A percentile compares a stretch with the other conserved stretches of the same genome.
Evolutionary conservation across 2,797 vertebrate genomes (phyloP).

Genomic region (Adrianichthys oophorus): DNA sequence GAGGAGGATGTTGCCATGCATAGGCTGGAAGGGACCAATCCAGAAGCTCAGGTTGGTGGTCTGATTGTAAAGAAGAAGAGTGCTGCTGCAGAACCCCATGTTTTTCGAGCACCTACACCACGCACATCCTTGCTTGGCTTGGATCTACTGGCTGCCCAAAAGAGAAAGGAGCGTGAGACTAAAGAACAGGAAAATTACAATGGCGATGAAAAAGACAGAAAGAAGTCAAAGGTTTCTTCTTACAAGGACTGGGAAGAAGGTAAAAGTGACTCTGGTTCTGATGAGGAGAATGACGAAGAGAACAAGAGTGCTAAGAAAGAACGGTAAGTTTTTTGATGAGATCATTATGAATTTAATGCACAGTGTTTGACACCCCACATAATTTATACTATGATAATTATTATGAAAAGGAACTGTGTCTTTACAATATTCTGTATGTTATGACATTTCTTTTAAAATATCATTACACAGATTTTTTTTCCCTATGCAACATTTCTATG

Average conservation of each 20-base stretch:
- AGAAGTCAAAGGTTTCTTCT: slow-evolving; percentile 85
- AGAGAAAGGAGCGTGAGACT: slow-evolving; percentile 88
- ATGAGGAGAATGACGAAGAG: slow-evolving; percentile 77
- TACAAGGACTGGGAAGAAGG: slow-evolving; percentile 89
- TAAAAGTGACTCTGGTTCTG: slow-evolving; percentile 82
- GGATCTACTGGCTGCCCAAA: slow-evolving; percentile 91
- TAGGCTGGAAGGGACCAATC: slow-evolving; percentile 84
- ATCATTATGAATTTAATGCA: background rate
- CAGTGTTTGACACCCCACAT: background rate
- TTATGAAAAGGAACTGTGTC: too few species aligned
- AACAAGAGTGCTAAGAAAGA: slow-evolving; percentile 77
- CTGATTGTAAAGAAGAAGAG: slow-evolving; percentile 87
- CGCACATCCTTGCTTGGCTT: slow-evolving; percentile 90
- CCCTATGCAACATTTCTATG: too few species aligned
- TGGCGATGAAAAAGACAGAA: slow-evolving; percentile 74
- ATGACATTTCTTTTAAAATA: too few species aligned
- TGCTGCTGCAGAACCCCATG: slow-evolving; percentile 85
- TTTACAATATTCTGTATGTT: too few species aligned
- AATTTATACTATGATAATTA: too few species aligned
- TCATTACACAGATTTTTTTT: too few species aligned
- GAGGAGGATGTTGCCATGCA: slow-evolving; percentile 87
- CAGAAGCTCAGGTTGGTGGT: slow-evolving; percentile 82
- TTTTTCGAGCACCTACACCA: slow-evolving; percentile 93
- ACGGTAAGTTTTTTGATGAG: slow-evolving; percentile 73
- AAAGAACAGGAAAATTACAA: slow-evolving; percentile 75